phyloP scores from a whole-genome alignment of 2,888 invertebrate genomes.

The Parnassius glacialis region DNA sequence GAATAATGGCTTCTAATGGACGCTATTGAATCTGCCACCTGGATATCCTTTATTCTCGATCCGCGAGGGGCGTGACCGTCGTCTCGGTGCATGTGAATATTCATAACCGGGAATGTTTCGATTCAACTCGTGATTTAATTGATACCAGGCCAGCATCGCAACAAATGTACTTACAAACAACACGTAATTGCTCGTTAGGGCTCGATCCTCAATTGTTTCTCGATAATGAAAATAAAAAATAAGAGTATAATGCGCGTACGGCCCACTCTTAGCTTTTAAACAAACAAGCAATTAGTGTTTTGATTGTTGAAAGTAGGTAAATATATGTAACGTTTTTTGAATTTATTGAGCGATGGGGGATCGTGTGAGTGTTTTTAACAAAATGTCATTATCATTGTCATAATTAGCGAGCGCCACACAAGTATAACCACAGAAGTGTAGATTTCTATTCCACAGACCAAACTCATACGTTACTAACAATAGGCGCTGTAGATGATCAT shows the following conservation, averaged over 20 bases:
- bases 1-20: conserved; percentile 78
- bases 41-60: conserved; percentile 65
- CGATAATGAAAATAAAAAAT: conserved; percentile 57
- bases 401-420: too few species aligned
- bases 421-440: too few species aligned
- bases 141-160: conserved; percentile 54
- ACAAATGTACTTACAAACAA: conserved; percentile 59
- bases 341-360: too few species aligned
- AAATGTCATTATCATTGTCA: too few species aligned
- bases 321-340: too few species aligned
- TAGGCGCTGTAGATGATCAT: conserved; percentile 37
- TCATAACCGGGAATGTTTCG: conserved; percentile 55
- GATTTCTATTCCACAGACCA: not conserved
- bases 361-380: too few species aligned
- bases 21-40: conserved; percentile 77
- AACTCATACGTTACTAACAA: conserved; percentile 5
- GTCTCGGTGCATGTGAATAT: conserved; percentile 63
- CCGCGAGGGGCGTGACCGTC: conserved; percentile 46
- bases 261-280: conserved; percentile 27
- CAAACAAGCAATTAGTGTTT: too few species aligned
- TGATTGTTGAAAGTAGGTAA: too few species aligned
- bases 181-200: conserved; percentile 77
- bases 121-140: conserved; percentile 66
- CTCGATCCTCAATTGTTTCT: conserved; percentile 71
- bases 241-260: conserved; percentile 47